Evolutionary conservation across 2,888 invertebrate genomes (phyloP).

Genomic region (Apodemia zela): DNA sequence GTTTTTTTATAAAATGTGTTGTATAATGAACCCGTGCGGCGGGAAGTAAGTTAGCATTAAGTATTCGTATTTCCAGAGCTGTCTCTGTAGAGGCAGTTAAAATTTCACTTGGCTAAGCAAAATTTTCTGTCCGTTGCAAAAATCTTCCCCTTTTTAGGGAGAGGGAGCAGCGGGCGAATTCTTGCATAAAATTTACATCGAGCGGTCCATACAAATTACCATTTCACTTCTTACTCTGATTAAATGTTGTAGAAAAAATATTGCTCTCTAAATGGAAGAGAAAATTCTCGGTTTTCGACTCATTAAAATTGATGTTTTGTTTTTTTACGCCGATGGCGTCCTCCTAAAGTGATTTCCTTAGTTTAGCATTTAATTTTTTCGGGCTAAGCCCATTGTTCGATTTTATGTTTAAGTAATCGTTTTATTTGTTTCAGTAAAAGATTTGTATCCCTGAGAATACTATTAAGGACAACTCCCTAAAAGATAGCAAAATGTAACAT

Average conservation of each 20-base stretch:
- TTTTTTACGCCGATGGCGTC: slow-evolving; percentile 42
- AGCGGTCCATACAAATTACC: slow-evolving; percentile 80
- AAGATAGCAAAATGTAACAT: slow-evolving; percentile 9
- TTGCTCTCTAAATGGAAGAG: slow-evolving; percentile 76
- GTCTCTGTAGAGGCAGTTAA: slow-evolving; percentile 78
- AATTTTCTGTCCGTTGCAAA: slow-evolving; percentile 78
- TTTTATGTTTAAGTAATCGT: slow-evolving; percentile 17
- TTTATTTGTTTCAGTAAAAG: background rate
- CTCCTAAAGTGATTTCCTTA: slow-evolving; percentile 45
- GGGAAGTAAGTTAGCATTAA: slow-evolving; percentile 78
- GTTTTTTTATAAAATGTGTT: slow-evolving; percentile 60
- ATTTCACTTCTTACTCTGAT: slow-evolving; percentile 79
- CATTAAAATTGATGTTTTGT: slow-evolving; percentile 76
- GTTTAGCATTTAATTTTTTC: slow-evolving; percentile 49
- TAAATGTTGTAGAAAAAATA: slow-evolving; percentile 81
- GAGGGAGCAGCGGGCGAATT: slow-evolving; percentile 70
- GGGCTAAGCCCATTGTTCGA: slow-evolving; percentile 32
- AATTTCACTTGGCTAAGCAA: slow-evolving; percentile 80
- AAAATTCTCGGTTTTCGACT: slow-evolving; percentile 76
- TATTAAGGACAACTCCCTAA: slow-evolving; percentile 14
- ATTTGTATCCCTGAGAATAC: background rate
- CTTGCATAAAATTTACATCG: slow-evolving; percentile 81
- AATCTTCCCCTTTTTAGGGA: slow-evolving; percentile 72
- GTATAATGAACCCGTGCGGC: slow-evolving; percentile 75
- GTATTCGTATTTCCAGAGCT: slow-evolving; percentile 76